A percentile compares a stretch with the other conserved stretches of the same genome.
phyloP scores from a whole-genome alignment of 2,113 vertebrate genomes.

The Dromas ardeola region DNA sequence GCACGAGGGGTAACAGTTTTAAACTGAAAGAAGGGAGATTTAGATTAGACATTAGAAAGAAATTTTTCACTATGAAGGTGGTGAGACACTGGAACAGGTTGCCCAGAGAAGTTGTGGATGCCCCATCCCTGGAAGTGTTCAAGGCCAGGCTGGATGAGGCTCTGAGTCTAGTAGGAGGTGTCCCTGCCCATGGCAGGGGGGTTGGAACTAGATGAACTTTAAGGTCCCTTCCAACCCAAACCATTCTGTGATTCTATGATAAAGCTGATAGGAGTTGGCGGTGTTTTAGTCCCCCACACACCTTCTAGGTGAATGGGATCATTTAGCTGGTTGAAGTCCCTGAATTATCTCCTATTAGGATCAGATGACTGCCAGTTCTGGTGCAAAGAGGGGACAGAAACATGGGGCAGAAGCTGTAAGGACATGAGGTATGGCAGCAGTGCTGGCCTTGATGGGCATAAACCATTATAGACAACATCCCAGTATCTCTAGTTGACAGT shows the following conservation, averaged over 20 bases:
- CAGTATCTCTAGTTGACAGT: background rate
- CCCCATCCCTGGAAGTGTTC: background rate
- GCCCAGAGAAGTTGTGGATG: background rate
- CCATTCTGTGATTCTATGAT: background rate
- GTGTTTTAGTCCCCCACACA: background rate
- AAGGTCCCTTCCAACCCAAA: background rate
- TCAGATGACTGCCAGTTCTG: background rate
- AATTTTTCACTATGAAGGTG: background rate
- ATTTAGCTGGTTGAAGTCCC: background rate
- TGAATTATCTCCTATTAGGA: background rate
- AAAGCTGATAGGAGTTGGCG: background rate
- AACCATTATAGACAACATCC: background rate
- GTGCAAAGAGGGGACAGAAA: background rate
- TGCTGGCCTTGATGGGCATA: background rate
- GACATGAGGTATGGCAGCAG: background rate
- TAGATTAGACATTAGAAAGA: background rate
- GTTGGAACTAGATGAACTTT: background rate
- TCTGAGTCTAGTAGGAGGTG: background rate
- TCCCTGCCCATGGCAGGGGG: background rate
- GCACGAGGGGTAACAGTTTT: background rate
- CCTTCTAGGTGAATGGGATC: background rate
- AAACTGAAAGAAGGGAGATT: background rate
- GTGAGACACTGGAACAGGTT: background rate
- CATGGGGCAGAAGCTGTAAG: background rate
- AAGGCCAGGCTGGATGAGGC: background rate